Conservation (phyloP, 2,888 invertebrate species). For the Coleophora deauratella region DNA sequence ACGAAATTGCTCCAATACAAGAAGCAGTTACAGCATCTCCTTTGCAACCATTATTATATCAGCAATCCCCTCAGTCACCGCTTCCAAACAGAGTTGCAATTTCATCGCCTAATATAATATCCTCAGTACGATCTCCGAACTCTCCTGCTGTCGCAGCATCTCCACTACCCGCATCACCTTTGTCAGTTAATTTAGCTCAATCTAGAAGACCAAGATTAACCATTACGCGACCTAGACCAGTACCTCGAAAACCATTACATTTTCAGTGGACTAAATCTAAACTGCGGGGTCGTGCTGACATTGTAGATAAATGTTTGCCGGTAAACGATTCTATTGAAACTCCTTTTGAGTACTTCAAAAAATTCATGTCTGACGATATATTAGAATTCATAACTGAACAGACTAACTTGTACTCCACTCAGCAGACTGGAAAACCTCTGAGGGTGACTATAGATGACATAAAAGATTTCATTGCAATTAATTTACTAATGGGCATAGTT, state of each 20-base stretch:
- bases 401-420: conserved; percentile 17
- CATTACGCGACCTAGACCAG: not conserved
- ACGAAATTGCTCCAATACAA: too few species aligned
- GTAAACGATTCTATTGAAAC: not conserved
- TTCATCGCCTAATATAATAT: too few species aligned
- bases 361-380: conserved; percentile 8
- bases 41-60: too few species aligned
- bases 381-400: conserved; percentile 4
- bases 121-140: too few species aligned
- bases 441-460: conserved; percentile 18
- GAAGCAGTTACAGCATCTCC: too few species aligned
- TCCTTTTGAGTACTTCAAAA: conserved; percentile 4
- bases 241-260: not conserved
- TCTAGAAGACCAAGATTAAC: not conserved
- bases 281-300: not conserved
- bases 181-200: too few species aligned
- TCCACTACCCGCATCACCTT: too few species aligned
- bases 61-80: too few species aligned
- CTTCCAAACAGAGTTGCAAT: too few species aligned
- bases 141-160: too few species aligned
- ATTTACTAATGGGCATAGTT: conserved; percentile 27
- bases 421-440: conserved; percentile 16
- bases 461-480: conserved; percentile 23
- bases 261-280: not conserved
- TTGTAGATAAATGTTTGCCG: not conserved